Conservation (phyloP, 1,140 invertebrate genomes). For the Chrysomallon squamiferum region DNA sequence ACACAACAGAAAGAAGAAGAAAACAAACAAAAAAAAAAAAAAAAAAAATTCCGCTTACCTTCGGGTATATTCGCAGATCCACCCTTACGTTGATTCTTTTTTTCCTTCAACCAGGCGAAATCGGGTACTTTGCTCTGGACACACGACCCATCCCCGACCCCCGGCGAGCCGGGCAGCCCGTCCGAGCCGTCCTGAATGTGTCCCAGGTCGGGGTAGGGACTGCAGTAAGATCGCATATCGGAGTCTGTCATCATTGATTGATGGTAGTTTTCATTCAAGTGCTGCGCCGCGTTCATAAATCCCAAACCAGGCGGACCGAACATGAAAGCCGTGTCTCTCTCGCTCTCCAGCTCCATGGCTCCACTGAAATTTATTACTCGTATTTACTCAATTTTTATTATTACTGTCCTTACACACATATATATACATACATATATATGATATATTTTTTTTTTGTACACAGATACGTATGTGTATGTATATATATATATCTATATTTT, state of each 20-base stretch:
- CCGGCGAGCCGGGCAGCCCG: background rate
- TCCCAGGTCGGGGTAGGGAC: background rate
- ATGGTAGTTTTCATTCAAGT: background rate
- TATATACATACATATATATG: too few relatives aligned
- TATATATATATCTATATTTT: too few relatives aligned
- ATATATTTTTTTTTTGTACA: too few relatives aligned
- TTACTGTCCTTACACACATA: too few relatives aligned
- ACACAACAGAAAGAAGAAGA: too few relatives aligned
- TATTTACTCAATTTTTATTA: too few relatives aligned
- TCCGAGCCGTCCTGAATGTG: background rate
- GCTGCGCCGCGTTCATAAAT: background rate
- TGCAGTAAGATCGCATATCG: background rate
- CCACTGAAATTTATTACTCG: too few relatives aligned
- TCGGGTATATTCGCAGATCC: background rate
- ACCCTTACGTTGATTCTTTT: background rate
- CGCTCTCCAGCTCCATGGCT: too few relatives aligned
- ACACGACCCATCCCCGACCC: background rate
- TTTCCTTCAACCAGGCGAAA: slow-evolving; percentile 3
- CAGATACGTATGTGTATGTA: too few relatives aligned
- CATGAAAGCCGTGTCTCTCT: background rate
- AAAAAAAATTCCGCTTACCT: too few relatives aligned
- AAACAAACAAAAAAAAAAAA: too few relatives aligned
- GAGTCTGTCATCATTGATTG: background rate
- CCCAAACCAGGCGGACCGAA: background rate
- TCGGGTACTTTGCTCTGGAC: background rate